Evolutionary conservation across 2,113 vertebrate genomes (phyloP), one percentile per base, ranked within the genome.

Genomic region (Suricata suricatta): DNA sequence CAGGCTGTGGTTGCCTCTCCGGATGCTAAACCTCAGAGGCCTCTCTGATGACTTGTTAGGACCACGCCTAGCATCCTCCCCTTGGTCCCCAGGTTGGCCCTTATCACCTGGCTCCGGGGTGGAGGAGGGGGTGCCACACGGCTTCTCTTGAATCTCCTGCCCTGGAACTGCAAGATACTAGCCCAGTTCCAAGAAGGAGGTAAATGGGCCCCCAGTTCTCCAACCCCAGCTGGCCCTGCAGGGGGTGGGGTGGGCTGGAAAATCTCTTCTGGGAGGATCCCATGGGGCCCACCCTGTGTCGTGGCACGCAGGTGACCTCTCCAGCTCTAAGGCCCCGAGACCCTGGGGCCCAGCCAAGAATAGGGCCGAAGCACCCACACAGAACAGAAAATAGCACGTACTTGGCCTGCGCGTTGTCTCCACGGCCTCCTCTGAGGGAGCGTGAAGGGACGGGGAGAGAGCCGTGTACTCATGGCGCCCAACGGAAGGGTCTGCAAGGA

Each of bases 401-500:
- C 97, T 83, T 94, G 66, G 87, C 41, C 71, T 41, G 79, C 74
- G 15, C 5, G 19, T 84, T 4, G 54, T 71, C 71, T 31, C 21
- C 47, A 4, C 0, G 0, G 76, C 41, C 3, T 2, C 87, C 68
- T 88, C 13, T 4, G 29, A 47, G 2, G 64, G 33, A 16, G 4
- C 0, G 0, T 3, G 1, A 27, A 25, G 2, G 31, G 91, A 21
- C n/a, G 19, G 13, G 25, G 93, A 92, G 14, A 66, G 21, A 5
- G 31, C 8, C 25, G 63, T 47, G 0, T 3, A 25, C 23, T 15
- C 7, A n/a, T 44, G 52, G 29, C 81, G 76, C 66, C 93, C 96
- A 1, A 19, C 2, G 23, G 95, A 5, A 10, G 94, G 76, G 57
- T 97, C 97, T 98, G 82, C 25, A 44, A 60, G 71, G 8, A 83